Base-by-base conservation (phyloP, 2,113 vertebrate genomes). In the Halichoerus grypus region DNA sequence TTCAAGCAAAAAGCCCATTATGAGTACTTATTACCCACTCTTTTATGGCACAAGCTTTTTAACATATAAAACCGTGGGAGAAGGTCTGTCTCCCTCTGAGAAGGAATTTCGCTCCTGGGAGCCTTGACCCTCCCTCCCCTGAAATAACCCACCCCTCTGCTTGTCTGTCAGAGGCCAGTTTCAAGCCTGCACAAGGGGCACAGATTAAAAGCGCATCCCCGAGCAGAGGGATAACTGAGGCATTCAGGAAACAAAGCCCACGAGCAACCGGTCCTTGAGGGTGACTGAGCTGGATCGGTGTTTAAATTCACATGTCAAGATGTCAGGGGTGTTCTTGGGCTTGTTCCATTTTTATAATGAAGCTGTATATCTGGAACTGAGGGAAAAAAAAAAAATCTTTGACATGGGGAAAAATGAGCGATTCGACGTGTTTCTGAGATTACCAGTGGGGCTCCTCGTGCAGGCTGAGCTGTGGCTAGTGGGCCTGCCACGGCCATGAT, bases 301-400 rank as follows among this genome's bases (percentile, higher is more conserved):
- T 96, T 98, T 97, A 76, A 92, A 89, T 97, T 85, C 96, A 89
- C 83, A n/a, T 4, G 49, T 90, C 46, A 16, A 80, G 51, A 93
- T 80, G 5, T 8, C 31, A 85, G 16, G 88, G 88, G 59, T 28
- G 26, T 87, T 81, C 53, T 67, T 31, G n/a, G 24, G 88, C 53
- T 67, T 19, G 26, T 55, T 82, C 61, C 92, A 86, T 96, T 95
- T 96, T 93, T 67, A 63, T 96, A 95, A 96, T 94, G 80, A 98
- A 97, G 96, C 93, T 72, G 65, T 93, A 53, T 77, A 69, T 94
- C 95, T 98, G 80, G n/a, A 89, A 81, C 55, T 82, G 71, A 3
- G 63, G 31, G 31, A 16, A 33, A 24, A 21, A 46, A 19, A 8
- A 51, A 26, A 31, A 74, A 92, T 80, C 91, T 95, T 79, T 96